Conservation (phyloP, 2,888 invertebrate species). For the Aleiodes testaceus region DNA sequence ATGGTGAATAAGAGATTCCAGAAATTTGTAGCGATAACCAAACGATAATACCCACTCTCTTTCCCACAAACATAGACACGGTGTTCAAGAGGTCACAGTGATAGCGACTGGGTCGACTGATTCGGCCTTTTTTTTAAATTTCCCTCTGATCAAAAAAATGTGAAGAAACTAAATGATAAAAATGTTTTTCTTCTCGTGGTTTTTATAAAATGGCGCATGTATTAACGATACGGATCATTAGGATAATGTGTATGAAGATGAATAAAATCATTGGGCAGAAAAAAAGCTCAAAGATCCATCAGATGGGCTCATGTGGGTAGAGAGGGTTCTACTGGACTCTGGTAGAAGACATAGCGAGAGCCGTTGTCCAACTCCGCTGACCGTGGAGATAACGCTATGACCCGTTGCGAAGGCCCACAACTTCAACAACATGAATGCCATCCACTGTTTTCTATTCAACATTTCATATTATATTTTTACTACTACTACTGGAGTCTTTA, state of each 20-base stretch:
- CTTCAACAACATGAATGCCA: constrained; percentile 66
- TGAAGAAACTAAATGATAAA: background rate
- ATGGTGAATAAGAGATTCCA: constrained; percentile 13
- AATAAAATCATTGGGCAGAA: background rate
- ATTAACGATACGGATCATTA: constrained; percentile 9
- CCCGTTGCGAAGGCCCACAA: constrained; percentile 67
- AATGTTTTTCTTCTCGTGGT: too few relatives aligned
- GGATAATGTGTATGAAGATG: background rate
- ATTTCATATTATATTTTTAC: background rate
- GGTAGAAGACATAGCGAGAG: constrained; percentile 55
- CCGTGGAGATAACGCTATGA: constrained; percentile 72
- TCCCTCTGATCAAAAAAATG: background rate
- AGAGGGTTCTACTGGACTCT: constrained; percentile 14
- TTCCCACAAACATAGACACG: too few relatives aligned
- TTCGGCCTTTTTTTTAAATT: background rate
- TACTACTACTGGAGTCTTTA: constrained; percentile 14
- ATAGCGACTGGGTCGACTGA: constrained; percentile 2
- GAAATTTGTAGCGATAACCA: constrained; percentile 22
- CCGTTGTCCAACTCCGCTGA: constrained; percentile 70
- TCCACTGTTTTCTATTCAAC: constrained; percentile 63
- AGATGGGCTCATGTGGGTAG: constrained; percentile 18
- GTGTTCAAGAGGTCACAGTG: constrained; percentile 14
- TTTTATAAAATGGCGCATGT: background rate
- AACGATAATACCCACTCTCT: constrained; percentile 2
- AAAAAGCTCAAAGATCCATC: constrained; percentile 3